phyloP scores from a whole-genome alignment of 2,797 vertebrate species.

The Vespertilio murinus region DNA sequence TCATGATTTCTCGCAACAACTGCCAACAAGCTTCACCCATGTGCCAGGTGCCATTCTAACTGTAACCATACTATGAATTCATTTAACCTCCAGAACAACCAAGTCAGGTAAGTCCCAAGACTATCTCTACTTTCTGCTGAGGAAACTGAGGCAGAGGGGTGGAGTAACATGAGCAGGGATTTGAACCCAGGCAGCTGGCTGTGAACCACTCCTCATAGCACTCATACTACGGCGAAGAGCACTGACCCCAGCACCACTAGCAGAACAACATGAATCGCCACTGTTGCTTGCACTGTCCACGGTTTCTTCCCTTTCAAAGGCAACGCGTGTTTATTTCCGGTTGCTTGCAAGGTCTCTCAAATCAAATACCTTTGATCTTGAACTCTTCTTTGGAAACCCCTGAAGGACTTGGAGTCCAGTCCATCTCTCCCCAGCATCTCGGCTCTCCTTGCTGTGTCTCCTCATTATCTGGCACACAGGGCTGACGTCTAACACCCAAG shows the following conservation, averaged over 20 bases:
- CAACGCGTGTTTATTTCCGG: rapidly evolving
- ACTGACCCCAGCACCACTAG: background rate
- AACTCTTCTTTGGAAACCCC: background rate
- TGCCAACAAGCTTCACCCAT: background rate
- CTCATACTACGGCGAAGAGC: rapidly evolving
- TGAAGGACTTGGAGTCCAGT: background rate
- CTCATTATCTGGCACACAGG: background rate
- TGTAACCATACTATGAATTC: background rate
- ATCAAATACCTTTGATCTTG: background rate
- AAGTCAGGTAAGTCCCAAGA: background rate
- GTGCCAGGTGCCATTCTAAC: background rate
- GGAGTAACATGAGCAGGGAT: background rate
- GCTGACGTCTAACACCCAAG: background rate
- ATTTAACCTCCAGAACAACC: background rate
- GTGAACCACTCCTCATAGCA: too few species aligned
- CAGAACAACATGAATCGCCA: rapidly evolving
- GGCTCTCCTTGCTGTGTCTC: background rate
- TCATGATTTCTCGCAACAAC: background rate
- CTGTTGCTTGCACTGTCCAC: rapidly evolving
- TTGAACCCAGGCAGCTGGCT: background rate
- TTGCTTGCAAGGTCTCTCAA: background rate
- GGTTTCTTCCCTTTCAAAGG: background rate
- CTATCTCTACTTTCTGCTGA: background rate
- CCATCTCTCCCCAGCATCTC: background rate
- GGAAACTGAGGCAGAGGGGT: background rate